These are phyloP conservation scores for Heliocidaris tuberculata DNA, from an alignment of 35 echinoderm and acorn worm genomes.

Conservation along the genomic window DNA sequence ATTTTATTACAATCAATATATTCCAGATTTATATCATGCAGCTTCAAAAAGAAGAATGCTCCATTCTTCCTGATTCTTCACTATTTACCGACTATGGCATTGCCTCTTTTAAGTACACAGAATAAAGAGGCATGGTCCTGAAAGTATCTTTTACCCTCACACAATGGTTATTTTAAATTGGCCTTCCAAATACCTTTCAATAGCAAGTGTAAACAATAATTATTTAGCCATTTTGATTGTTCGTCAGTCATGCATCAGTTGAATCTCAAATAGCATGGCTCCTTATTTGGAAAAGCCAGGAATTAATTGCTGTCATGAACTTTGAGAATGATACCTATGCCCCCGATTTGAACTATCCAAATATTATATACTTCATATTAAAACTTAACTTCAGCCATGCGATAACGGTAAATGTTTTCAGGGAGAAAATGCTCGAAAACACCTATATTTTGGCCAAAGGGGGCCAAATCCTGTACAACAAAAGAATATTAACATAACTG, in stretches of 20 bases:
- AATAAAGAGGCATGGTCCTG: background rate
- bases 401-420: background rate
- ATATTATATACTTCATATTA: background rate
- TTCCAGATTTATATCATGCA: background rate
- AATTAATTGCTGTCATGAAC: conserved; percentile 3
- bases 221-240: background rate
- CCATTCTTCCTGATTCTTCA: background rate
- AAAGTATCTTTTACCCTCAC: background rate
- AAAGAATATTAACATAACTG: too few relatives aligned
- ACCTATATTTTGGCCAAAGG: background rate
- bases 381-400: background rate
- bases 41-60: background rate
- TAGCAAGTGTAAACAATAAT: background rate
- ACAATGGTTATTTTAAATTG: background rate
- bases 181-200: background rate
- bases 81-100: background rate
- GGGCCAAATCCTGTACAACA: background rate
- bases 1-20: background rate
- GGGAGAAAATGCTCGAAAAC: background rate
- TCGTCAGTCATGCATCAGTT: background rate
- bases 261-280: background rate
- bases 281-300: background rate
- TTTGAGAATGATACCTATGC: background rate
- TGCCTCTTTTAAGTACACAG: background rate
- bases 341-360: background rate